These are phyloP conservation scores for Drosophila parvula DNA, from an alignment of 1,140 invertebrate genomes.

Conservation along the genomic window DNA sequence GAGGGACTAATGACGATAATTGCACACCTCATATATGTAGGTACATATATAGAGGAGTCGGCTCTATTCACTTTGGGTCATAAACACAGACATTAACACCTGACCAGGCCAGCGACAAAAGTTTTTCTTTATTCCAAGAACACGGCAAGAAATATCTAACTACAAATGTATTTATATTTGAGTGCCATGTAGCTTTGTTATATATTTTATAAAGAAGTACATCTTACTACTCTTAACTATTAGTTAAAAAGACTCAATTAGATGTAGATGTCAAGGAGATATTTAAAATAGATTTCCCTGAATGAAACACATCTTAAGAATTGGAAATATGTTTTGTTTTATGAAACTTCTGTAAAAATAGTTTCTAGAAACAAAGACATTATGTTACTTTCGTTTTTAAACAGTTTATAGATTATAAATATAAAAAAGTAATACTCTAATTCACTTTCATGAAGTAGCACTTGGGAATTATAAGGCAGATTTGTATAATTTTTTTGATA, in stretches of 20 bases:
- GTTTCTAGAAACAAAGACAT: too few species aligned
- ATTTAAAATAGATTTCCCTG: too few species aligned
- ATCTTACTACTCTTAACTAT: background rate
- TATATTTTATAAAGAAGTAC: background rate
- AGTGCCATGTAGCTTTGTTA: too few species aligned
- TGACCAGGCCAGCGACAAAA: conserved; percentile 57
- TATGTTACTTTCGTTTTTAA: too few species aligned
- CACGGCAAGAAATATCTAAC: background rate
- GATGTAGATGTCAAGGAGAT: too few species aligned
- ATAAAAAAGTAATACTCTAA: too few species aligned
- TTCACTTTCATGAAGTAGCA: background rate
- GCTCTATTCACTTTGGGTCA: conserved; percentile 58
- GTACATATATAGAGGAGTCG: conserved; percentile 27
- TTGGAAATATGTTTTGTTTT: too few species aligned
- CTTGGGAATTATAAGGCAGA: background rate
- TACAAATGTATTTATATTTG: too few species aligned
- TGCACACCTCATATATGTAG: conserved; percentile 53
- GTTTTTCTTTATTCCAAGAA: conserved; percentile 23
- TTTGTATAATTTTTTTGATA: background rate
- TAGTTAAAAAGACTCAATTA: too few species aligned
- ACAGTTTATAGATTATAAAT: too few species aligned
- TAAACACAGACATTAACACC: conserved; percentile 83
- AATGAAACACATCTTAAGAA: too few species aligned
- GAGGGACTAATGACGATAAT: conserved; percentile 75
- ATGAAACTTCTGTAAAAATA: too few species aligned